Percentiles rank a stretch among this genome's conserved stretches.
Evolutionary conservation across 2,797 vertebrate species (phyloP).

Genomic region (Lithobates sylvaticus): DNA sequence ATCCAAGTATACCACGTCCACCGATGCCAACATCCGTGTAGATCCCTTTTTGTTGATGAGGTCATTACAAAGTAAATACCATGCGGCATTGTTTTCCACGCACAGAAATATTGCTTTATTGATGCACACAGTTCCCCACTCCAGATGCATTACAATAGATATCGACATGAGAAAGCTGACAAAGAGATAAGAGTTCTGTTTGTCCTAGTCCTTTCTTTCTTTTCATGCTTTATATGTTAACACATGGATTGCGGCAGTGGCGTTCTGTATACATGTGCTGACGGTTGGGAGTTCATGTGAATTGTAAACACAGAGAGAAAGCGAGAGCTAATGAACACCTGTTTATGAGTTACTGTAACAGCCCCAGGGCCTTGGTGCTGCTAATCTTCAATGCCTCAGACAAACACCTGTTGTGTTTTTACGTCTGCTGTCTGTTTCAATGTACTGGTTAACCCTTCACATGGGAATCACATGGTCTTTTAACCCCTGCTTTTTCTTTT

Average conservation of each 20-base stretch:
- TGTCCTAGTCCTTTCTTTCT: too few species aligned
- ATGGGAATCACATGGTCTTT: too few species aligned
- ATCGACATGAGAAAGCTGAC: not conserved
- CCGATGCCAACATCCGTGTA: too few species aligned
- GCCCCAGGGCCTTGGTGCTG: constrained; percentile 23
- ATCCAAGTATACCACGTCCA: too few species aligned
- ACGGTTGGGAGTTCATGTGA: constrained; percentile 28
- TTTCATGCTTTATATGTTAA: not conserved
- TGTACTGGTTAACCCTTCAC: not conserved
- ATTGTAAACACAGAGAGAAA: constrained; percentile 15
- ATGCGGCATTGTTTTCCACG: not conserved
- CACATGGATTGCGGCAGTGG: not conserved
- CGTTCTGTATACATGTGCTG: not conserved
- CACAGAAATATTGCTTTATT: not conserved
- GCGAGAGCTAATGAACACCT: constrained; percentile 38
- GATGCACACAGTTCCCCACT: not conserved
- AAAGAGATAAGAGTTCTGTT: not conserved
- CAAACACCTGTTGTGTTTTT: constrained; percentile 7
- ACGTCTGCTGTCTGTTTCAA: constrained; percentile 7
- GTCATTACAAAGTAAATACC: not conserved
- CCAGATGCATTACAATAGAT: not conserved
- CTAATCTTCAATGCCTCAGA: not conserved
- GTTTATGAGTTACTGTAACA: constrained; percentile 4
- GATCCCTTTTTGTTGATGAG: too few species aligned
- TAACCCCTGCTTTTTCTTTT: not conserved